These are phyloP conservation scores for Metopolophium dirhodum DNA, from an alignment of 1,140 invertebrate genomes.

Conservation along the genomic window DNA sequence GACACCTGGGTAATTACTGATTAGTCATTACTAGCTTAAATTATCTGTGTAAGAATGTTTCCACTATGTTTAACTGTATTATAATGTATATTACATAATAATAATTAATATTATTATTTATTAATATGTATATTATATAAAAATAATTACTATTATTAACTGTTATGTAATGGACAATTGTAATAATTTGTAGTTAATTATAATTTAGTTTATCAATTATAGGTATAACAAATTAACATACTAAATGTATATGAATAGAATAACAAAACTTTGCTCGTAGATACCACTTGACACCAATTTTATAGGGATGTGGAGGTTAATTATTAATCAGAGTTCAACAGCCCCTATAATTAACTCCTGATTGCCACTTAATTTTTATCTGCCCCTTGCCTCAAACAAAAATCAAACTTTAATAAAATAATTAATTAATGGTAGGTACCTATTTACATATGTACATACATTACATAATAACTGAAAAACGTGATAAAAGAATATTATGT, in stretches of 20 bases:
- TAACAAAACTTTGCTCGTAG: not conserved
- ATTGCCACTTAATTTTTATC: constrained; percentile 8
- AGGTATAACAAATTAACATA: not conserved
- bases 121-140: not conserved
- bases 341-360: not conserved
- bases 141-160: not conserved
- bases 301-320: not conserved
- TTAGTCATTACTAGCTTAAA: not conserved
- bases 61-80: not conserved
- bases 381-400: not conserved
- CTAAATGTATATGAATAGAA: not conserved
- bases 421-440: not conserved
- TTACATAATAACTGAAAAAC: not conserved
- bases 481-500: not conserved
- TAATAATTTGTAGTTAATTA: not conserved
- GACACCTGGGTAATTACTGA: not conserved
- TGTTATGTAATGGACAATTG: not conserved
- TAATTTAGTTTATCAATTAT: not conserved
- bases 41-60: not conserved
- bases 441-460: not conserved
- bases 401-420: not conserved
- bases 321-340: not conserved
- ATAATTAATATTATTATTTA: constrained; percentile 6
- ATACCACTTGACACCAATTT: not conserved
- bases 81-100: not conserved